phyloP scores from a whole-genome alignment of 2,888 invertebrate genomes.

The Machimus atricapillus region DNA sequence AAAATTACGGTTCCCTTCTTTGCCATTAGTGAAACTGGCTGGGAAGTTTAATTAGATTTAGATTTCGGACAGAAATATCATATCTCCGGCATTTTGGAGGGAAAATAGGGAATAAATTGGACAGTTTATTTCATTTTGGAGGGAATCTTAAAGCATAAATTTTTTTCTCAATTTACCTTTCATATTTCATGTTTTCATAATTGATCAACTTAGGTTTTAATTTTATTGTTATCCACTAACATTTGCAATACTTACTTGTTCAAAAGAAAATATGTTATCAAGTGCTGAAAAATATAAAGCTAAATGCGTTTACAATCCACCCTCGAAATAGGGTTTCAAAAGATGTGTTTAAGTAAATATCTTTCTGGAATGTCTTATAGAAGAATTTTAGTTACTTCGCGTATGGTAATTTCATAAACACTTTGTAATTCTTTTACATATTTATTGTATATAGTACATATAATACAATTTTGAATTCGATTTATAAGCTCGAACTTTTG shows the following conservation, averaged over 20 bases:
- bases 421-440: neutral
- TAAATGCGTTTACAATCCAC: too few species aligned
- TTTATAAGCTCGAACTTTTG: neutral
- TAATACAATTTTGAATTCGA: neutral
- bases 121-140: neutral
- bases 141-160: neutral
- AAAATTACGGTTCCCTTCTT: neutral
- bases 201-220: neutral
- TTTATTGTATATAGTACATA: constrained; percentile 11
- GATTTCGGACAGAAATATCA: neutral
- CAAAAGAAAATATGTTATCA: too few species aligned
- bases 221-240: neutral
- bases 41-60: neutral
- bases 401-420: neutral
- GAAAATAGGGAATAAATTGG: neutral
- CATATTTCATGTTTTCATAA: neutral
- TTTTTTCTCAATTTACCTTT: neutral
- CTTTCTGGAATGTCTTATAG: too few species aligned
- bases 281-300: too few species aligned
- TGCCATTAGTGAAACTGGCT: neutral
- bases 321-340: too few species aligned
- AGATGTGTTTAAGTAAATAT: too few species aligned
- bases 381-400: neutral
- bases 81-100: neutral
- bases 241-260: neutral